These are phyloP conservation scores for Eledona agricola DNA, from an alignment of 2,888 invertebrate species.

Conservation along the genomic window DNA sequence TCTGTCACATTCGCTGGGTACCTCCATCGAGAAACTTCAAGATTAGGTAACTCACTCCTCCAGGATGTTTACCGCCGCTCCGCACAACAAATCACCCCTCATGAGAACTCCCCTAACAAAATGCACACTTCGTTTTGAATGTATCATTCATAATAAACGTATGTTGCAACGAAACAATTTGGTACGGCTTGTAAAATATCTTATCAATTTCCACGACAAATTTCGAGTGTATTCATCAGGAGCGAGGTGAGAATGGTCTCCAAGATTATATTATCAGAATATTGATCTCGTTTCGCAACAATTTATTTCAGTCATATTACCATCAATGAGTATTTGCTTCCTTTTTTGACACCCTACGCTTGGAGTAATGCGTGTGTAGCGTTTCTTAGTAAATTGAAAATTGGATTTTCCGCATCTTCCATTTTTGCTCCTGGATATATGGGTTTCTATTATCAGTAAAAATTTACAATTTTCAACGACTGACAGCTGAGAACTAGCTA, in stretches of 20 bases:
- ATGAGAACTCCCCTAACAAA: constrained; percentile 36
- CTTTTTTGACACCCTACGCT: constrained; percentile 15
- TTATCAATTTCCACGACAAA: no score
- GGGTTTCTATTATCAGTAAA: constrained; percentile 4
- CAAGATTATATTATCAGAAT: no score
- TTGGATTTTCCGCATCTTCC: constrained; percentile 15
- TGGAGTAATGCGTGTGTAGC: constrained; percentile 17
- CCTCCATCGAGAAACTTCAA: constrained; percentile 43
- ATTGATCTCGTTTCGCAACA: constrained; percentile 17
- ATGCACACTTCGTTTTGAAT: constrained; percentile 37
- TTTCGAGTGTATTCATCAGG: no score
- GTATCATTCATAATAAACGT: constrained; percentile 36
- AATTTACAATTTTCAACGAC: no score
- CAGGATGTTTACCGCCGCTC: constrained; percentile 39
- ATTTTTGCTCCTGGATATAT: constrained; percentile 11
- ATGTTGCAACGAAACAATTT: no score
- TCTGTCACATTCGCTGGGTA: constrained; percentile 44
- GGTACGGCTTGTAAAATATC: no score
- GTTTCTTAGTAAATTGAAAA: constrained; percentile 22
- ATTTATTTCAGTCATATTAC: constrained; percentile 28
- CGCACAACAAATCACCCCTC: constrained; percentile 37
- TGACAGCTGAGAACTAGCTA: no score
- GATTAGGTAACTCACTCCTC: constrained; percentile 40
- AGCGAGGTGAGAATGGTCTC: constrained; percentile 16
- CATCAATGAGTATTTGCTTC: constrained; percentile 15